phyloP scores from a whole-genome alignment of 2,797 vertebrate species.

The Hylomyscus alleni region DNA sequence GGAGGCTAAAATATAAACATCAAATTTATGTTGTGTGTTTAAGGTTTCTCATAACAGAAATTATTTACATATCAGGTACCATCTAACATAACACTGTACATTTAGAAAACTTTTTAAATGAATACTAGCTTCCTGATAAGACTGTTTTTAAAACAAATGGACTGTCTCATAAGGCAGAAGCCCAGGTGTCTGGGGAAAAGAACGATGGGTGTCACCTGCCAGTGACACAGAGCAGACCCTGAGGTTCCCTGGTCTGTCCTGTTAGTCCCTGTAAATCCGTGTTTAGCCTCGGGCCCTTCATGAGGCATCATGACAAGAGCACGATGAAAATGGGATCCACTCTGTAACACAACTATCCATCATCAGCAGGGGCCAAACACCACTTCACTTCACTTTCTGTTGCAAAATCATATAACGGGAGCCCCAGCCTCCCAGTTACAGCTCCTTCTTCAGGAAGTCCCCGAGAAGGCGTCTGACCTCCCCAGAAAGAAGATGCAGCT shows the following conservation, averaged over 20 bases:
- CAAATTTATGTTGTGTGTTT: conserved; percentile 50
- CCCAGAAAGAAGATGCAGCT: not conserved
- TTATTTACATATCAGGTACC: conserved; percentile 11
- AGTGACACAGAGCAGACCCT: not conserved
- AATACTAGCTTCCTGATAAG: not conserved
- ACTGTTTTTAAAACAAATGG: not conserved
- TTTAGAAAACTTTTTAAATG: conserved; percentile 55
- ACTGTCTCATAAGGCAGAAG: not conserved
- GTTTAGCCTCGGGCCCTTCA: not conserved
- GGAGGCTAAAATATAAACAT: conserved; percentile 28
- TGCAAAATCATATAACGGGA: rapidly evolving
- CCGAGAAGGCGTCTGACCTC: not conserved
- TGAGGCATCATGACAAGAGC: rapidly evolving
- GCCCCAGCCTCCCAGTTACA: too few relatives aligned
- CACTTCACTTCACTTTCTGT: not conserved
- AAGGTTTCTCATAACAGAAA: conserved; percentile 60
- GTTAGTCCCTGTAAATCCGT: not conserved
- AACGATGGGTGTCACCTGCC: not conserved
- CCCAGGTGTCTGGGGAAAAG: not conserved
- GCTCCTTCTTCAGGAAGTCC: not conserved
- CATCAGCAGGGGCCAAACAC: not conserved
- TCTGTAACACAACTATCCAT: not conserved
- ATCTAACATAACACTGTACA: not conserved
- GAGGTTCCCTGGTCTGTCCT: not conserved
- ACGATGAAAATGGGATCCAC: not conserved